Conservation (phyloP, 2,888 invertebrate genomes). For the Protophormia terraenovae region DNA sequence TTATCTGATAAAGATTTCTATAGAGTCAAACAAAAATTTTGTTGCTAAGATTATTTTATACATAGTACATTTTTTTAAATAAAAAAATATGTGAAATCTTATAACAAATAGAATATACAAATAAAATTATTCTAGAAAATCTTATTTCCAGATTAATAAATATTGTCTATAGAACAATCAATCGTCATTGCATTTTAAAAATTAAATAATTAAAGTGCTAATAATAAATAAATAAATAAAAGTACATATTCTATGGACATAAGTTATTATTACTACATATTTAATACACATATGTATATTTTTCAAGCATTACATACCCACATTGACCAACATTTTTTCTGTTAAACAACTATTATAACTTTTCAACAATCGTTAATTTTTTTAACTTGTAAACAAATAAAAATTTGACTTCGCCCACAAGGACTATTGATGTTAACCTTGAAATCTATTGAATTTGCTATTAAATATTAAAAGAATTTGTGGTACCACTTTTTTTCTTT, state of each 20-base stretch:
- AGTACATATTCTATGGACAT: too few species aligned
- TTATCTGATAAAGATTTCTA: background rate
- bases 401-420: constrained; percentile 9
- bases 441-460: background rate
- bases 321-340: too few species aligned
- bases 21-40: background rate
- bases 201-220: background rate
- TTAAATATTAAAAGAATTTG: constrained; percentile 7
- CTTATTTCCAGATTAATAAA: background rate
- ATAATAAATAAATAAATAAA: background rate
- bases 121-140: background rate
- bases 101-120: too few species aligned
- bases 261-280: background rate
- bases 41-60: background rate
- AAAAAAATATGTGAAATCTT: background rate
- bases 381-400: background rate
- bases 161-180: background rate
- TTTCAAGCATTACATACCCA: background rate
- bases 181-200: background rate
- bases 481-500: background rate
- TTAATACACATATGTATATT: background rate
- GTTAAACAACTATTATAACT: too few species aligned
- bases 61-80: background rate
- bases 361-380: background rate
- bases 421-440: constrained; percentile 41